These are phyloP conservation scores for Brachynemurus nebulosus DNA, from an alignment of 2,888 invertebrate species.

Conservation along the genomic window DNA sequence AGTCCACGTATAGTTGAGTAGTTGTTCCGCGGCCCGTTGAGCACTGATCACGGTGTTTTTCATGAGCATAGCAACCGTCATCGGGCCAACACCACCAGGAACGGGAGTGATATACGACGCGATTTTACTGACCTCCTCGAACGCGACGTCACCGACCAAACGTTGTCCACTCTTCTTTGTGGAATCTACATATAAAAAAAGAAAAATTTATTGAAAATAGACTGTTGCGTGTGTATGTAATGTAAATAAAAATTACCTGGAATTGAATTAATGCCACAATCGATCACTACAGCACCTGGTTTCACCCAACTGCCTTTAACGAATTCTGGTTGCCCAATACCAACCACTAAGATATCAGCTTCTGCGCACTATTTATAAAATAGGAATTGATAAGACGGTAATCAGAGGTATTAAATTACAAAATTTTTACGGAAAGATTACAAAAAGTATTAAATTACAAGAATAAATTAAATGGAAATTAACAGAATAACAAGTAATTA, in stretches of 20 bases:
- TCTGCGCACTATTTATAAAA: constrained; percentile 32
- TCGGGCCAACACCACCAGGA: constrained; percentile 95
- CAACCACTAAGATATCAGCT: constrained; percentile 96
- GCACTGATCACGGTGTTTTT: constrained; percentile 85
- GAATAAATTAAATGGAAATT: neutral
- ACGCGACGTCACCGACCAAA: constrained; percentile 92
- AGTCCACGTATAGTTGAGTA: constrained; percentile 54
- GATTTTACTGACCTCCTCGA: constrained; percentile 58
- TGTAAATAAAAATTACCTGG: constrained; percentile 45
- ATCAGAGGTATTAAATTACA: neutral
- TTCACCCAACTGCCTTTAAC: constrained; percentile 95
- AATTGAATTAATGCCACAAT: constrained; percentile 93
- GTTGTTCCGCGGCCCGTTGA: constrained; percentile 40
- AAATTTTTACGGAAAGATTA: too few species aligned
- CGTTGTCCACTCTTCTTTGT: constrained; percentile 66
- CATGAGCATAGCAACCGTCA: constrained; percentile 99
- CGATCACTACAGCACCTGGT: constrained; percentile 94
- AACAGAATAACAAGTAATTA: neutral
- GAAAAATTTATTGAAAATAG: constrained; percentile 4
- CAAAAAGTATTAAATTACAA: neutral
- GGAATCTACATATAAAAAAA: constrained; percentile 39
- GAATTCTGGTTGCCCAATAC: constrained; percentile 77
- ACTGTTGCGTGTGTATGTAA: neutral
- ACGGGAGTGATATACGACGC: constrained; percentile 91
- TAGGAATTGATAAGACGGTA: neutral